Percentiles rank a stretch among this genome's conserved stretches.
These are phyloP conservation scores for Phacellophora camtschatica DNA, from an alignment of 30 jellyfish, hydroid and myxozoan species.

Conservation along the genomic window DNA sequence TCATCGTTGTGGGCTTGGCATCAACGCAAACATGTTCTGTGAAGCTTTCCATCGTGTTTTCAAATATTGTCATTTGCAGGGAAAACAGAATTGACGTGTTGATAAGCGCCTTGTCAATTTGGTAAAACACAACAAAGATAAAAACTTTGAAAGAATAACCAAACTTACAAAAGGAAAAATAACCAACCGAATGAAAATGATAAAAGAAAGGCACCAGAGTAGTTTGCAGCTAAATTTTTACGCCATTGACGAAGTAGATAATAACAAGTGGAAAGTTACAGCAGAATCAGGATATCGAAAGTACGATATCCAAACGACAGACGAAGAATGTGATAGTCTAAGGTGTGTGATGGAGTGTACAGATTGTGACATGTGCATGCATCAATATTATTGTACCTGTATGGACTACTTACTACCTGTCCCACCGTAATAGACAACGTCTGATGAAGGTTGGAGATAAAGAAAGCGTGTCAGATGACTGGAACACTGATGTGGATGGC, in stretches of 20 bases:
- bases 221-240: background rate
- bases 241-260: background rate
- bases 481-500: background rate
- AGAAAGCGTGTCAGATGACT: background rate
- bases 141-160: background rate
- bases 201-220: background rate
- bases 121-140: constrained; percentile 3
- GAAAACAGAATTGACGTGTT: constrained; percentile 38
- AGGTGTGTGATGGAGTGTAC: background rate
- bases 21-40: constrained; percentile 57
- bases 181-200: background rate
- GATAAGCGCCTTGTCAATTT: constrained; percentile 41
- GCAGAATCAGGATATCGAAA: background rate
- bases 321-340: background rate
- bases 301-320: background rate
- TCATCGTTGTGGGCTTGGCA: constrained; percentile 47
- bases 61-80: constrained; percentile 28
- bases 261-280: background rate
- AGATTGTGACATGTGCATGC: constrained; percentile 13
- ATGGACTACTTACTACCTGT: background rate
- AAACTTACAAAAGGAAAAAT: constrained; percentile 42
- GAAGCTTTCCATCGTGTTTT: constrained; percentile 63
- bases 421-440: background rate
- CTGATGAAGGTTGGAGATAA: background rate
- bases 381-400: background rate